phyloP scores from a whole-genome alignment of 1,140 invertebrate species.

The Potamilus streckersoni region DNA sequence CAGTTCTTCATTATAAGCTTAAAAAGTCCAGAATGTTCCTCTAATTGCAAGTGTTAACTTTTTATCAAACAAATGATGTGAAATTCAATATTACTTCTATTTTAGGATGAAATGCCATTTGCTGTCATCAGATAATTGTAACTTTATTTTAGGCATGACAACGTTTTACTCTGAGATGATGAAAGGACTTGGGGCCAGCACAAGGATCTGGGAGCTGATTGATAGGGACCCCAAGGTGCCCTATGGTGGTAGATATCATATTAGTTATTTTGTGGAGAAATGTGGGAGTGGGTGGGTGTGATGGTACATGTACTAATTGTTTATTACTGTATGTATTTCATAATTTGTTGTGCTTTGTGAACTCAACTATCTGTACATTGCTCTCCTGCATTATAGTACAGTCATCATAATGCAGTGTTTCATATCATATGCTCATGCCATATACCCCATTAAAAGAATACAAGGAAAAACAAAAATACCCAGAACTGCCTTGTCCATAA shows the following conservation, averaged over 20 bases:
- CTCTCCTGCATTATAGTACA: too few relatives aligned
- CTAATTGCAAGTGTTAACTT: neutral
- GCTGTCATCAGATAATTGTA: neutral
- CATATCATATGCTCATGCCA: too few relatives aligned
- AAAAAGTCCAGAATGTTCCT: too few relatives aligned
- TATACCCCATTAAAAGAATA: too few relatives aligned
- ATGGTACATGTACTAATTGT: neutral
- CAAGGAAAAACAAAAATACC: too few relatives aligned
- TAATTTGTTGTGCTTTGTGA: neutral
- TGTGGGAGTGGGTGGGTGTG: neutral
- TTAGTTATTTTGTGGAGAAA: too few relatives aligned
- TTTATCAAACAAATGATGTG: neutral
- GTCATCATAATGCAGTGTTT: too few relatives aligned
- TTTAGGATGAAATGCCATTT: neutral
- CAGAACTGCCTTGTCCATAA: too few relatives aligned
- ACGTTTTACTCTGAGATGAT: conserved; percentile 95
- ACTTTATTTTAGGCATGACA: conserved; percentile 75
- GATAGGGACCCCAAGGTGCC: conserved; percentile 82
- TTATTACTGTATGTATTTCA: neutral
- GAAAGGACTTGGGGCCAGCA: conserved; percentile 90
- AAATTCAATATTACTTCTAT: neutral
- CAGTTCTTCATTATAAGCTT: too few relatives aligned
- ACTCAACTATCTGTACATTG: neutral
- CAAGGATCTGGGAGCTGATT: conserved; percentile 89
- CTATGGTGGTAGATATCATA: conserved; percentile 20